phyloP scores from a whole-genome alignment of 1,140 invertebrate genomes.

The Tenebrio molitor region DNA sequence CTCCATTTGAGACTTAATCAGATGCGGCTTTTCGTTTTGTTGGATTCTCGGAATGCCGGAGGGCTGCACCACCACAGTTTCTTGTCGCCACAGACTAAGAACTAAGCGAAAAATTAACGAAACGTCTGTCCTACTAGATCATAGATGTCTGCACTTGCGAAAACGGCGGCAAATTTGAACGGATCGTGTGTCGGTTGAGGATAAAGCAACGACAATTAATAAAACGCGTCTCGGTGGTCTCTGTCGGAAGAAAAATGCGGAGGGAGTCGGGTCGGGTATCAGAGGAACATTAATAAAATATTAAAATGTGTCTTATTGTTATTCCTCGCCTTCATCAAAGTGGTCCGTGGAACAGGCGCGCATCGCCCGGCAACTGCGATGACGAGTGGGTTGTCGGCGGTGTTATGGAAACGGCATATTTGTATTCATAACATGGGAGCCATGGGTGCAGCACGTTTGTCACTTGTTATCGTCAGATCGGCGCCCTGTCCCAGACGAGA shows the following conservation, averaged over 20 bases:
- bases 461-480: conserved; percentile 64
- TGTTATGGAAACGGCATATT: conserved; percentile 58
- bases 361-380: conserved; percentile 6
- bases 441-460: conserved; percentile 64
- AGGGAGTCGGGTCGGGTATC: background rate
- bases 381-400: conserved; percentile 29
- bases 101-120: too few relatives aligned
- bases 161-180: too few relatives aligned
- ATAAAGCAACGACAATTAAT: too few relatives aligned
- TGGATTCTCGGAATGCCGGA: too few relatives aligned
- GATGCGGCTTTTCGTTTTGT: too few relatives aligned
- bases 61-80: too few relatives aligned
- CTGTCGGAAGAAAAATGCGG: background rate
- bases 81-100: too few relatives aligned
- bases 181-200: too few relatives aligned
- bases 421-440: conserved; percentile 65
- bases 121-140: too few relatives aligned
- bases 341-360: background rate
- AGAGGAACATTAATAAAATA: conserved; percentile 5
- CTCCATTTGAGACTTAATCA: too few relatives aligned
- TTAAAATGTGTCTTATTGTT: conserved; percentile 11
- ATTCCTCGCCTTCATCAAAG: conserved; percentile 7
- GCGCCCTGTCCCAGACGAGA: conserved; percentile 59
- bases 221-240: background rate
- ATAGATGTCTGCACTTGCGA: too few relatives aligned